These are phyloP conservation scores for Lycia hirtaria DNA, from an alignment of 2,888 invertebrate species.

Conservation along the genomic window DNA sequence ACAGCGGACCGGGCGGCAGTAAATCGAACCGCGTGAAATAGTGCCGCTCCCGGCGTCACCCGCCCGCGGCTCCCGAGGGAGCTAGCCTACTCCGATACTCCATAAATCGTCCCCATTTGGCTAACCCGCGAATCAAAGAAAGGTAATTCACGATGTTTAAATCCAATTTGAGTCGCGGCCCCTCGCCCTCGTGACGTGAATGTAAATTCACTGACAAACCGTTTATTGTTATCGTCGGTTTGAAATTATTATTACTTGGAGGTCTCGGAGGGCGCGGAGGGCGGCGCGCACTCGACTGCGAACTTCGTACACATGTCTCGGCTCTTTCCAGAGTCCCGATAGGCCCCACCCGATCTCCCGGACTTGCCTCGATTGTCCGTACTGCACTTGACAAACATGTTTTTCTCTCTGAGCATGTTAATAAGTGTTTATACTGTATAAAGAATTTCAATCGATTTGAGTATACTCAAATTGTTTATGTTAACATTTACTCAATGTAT, in stretches of 20 bases:
- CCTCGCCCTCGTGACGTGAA: constrained; percentile 53
- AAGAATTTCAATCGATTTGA: neutral
- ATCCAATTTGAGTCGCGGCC: constrained; percentile 71
- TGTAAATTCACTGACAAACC: constrained; percentile 56
- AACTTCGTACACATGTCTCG: constrained; percentile 29
- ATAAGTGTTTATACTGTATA: constrained; percentile 10
- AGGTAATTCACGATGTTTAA: constrained; percentile 82
- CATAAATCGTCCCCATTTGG: constrained; percentile 81
- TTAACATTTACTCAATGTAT: neutral
- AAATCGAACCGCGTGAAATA: constrained; percentile 54
- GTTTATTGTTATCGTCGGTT: constrained; percentile 50
- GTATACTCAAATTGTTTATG: neutral
- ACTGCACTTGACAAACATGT: constrained; percentile 10
- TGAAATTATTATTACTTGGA: constrained; percentile 33
- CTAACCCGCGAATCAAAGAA: constrained; percentile 81
- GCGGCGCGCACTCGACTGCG: constrained; percentile 25
- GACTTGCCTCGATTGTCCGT: neutral
- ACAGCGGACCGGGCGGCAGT: constrained; percentile 51
- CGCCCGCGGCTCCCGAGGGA: constrained; percentile 40
- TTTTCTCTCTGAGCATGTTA: constrained; percentile 1
- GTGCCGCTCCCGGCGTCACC: constrained; percentile 34
- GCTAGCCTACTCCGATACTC: constrained; percentile 52
- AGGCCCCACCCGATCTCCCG: too few species aligned
- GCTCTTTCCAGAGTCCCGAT: neutral
- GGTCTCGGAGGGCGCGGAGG: constrained; percentile 21